These are phyloP conservation scores for Oncorhynchus tshawytscha DNA, from an alignment of 2,113 vertebrate species.

Conservation along the genomic window DNA sequence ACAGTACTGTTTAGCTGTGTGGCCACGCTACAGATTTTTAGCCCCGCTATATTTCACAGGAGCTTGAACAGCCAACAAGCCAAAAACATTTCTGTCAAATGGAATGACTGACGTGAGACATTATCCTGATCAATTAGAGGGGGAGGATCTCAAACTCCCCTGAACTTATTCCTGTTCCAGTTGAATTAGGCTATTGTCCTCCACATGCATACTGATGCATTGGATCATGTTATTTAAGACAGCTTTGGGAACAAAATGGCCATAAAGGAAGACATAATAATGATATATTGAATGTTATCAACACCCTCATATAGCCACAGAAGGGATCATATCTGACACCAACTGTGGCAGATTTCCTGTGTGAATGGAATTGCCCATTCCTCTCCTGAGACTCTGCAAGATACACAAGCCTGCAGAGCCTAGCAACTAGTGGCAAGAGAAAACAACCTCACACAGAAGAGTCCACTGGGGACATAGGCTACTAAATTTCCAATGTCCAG, in stretches of 20 bases:
- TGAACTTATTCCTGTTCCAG: too few relatives aligned
- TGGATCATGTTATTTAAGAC: neutral
- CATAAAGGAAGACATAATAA: neutral
- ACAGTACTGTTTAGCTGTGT: too few relatives aligned
- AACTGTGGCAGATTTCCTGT: neutral
- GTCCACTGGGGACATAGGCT: conserved; percentile 27
- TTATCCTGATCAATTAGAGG: too few relatives aligned
- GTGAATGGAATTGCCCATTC: neutral
- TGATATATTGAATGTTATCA: neutral
- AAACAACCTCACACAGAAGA: conserved; percentile 42
- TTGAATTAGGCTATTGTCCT: neutral
- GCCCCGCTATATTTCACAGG: too few relatives aligned
- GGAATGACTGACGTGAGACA: too few relatives aligned
- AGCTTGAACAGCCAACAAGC: too few relatives aligned
- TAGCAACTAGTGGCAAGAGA: conserved; percentile 58
- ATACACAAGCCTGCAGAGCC: conserved; percentile 39
- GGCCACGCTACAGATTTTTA: too few relatives aligned
- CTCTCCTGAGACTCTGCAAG: neutral
- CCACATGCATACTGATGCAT: neutral
- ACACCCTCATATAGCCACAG: neutral
- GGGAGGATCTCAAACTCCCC: too few relatives aligned
- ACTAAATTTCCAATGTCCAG: conserved; percentile 4
- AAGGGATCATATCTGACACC: neutral
- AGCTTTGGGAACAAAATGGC: neutral
- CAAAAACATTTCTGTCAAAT: too few relatives aligned